Evolutionary conservation across 1,140 invertebrate genomes (phyloP).

Genomic region (Radopholus similis): DNA sequence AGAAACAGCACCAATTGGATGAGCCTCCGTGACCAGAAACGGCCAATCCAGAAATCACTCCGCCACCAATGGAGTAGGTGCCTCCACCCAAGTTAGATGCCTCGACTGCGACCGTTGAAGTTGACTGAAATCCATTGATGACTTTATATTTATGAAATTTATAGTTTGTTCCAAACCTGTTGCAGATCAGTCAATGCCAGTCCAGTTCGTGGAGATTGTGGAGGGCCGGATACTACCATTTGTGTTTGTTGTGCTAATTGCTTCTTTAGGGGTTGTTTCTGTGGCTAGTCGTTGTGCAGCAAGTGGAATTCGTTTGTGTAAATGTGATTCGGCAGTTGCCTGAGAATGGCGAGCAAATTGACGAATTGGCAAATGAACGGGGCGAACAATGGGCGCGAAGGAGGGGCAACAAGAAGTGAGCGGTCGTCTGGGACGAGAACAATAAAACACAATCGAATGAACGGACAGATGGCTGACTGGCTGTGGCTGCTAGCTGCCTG

Average conservation of each 20-base stretch:
- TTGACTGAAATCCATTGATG: neutral
- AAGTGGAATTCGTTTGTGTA: too few species aligned
- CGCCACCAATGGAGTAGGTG: slow-evolving; percentile 44
- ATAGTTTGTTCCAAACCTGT: neutral
- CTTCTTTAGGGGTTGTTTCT: neutral
- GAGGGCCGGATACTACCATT: slow-evolving; percentile 21
- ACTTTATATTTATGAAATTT: neutral
- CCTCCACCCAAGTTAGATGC: neutral
- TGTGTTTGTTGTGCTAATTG: neutral
- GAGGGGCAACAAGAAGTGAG: too few species aligned
- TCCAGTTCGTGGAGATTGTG: slow-evolving; percentile 53
- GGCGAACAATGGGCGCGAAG: neutral
- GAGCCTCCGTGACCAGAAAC: slow-evolving; percentile 26
- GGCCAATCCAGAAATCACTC: slow-evolving; percentile 36
- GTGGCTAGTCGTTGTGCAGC: too few species aligned
- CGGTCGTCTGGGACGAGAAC: too few species aligned
- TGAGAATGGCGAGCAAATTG: neutral
- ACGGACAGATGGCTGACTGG: too few species aligned
- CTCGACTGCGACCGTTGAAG: slow-evolving; percentile 1
- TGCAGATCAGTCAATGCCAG: slow-evolving; percentile 49
- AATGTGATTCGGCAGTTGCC: neutral
- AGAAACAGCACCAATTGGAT: slow-evolving; percentile 16
- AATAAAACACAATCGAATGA: too few species aligned
- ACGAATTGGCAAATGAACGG: neutral
- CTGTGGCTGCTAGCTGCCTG: too few species aligned